Percentiles rank a stretch among this genome's conserved stretches.
Conservation (phyloP, 2,888 invertebrate species). For the Pheosia tremula region DNA sequence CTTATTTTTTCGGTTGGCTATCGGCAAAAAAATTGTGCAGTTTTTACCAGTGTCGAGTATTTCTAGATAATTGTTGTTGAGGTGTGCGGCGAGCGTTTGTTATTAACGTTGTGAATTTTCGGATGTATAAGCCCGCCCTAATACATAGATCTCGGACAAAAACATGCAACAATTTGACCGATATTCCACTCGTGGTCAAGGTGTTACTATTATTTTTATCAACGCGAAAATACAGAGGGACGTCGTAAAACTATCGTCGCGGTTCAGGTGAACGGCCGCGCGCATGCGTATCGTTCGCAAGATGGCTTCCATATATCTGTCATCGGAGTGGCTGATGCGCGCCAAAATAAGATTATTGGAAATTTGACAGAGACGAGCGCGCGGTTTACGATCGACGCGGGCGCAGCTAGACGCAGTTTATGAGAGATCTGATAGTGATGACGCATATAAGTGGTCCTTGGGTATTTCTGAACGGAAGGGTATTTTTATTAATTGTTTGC, state of each 20-base stretch:
- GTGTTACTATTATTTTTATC: constrained; percentile 73
- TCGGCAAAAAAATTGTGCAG: no score
- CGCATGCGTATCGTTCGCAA: constrained; percentile 66
- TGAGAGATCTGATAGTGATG: constrained; percentile 64
- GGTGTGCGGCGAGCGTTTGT: no score
- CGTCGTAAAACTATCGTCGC: constrained; percentile 77
- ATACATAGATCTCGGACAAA: constrained; percentile 17
- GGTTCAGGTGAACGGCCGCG: constrained; percentile 80
- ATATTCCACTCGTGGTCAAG: constrained; percentile 65
- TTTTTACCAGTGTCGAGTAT: no score
- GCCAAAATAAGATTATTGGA: constrained; percentile 84
- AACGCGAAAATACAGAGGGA: constrained; percentile 64
- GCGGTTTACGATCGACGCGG: constrained; percentile 67
- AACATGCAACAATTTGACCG: constrained; percentile 46
- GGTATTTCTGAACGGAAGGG: constrained; percentile 60
- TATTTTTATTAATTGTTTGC: constrained; percentile 45
- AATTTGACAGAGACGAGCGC: constrained; percentile 78
- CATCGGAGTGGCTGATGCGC: constrained; percentile 79
- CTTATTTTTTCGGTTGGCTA: no score
- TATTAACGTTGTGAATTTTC: no score
- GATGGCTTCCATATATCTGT: constrained; percentile 80
- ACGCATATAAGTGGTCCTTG: constrained; percentile 73
- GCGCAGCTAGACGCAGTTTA: constrained; percentile 59
- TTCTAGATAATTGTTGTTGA: no score
- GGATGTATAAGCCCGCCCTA: no score